Percentiles rank a stretch among this genome's conserved stretches.
Evolutionary conservation across 1,140 invertebrate genomes (phyloP).

Genomic region (Drosophila truncata): DNA sequence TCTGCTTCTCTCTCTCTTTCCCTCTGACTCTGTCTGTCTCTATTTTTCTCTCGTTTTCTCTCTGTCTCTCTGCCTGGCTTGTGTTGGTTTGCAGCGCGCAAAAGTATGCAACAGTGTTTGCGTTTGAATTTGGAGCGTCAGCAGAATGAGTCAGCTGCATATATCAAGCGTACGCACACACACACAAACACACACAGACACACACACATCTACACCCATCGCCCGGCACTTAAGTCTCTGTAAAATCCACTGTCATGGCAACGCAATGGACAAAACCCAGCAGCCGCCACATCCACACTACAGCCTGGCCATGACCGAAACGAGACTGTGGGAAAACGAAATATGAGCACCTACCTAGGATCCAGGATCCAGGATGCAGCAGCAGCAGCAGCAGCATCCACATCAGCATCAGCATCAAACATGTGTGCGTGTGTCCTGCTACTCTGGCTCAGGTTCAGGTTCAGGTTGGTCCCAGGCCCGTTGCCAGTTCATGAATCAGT

Average conservation of each 20-base stretch:
- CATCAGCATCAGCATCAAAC: neutral
- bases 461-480: conserved; percentile 64
- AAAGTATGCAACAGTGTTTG: conserved; percentile 83
- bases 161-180: conserved; percentile 61
- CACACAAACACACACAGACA: conserved; percentile 5
- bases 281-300: conserved; percentile 25
- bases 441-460: conserved; percentile 32
- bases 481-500: conserved; percentile 83
- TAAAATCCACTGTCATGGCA: conserved; percentile 83
- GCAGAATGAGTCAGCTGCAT: conserved; percentile 82
- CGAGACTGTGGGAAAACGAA: conserved; percentile 57
- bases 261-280: conserved; percentile 64
- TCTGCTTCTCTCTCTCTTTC: neutral
- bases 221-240: conserved; percentile 78
- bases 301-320: conserved; percentile 47
- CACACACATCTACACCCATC: neutral
- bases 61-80: conserved; percentile 8
- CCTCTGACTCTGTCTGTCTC: neutral
- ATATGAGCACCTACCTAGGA: conserved; percentile 46
- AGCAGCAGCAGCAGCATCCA: neutral
- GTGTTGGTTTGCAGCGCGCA: conserved; percentile 25
- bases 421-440: conserved; percentile 21
- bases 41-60: neutral
- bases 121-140: conserved; percentile 83
- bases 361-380: neutral